phyloP scores from a whole-genome alignment of 1,140 invertebrate genomes.

The Aphaenogaster rudis region DNA sequence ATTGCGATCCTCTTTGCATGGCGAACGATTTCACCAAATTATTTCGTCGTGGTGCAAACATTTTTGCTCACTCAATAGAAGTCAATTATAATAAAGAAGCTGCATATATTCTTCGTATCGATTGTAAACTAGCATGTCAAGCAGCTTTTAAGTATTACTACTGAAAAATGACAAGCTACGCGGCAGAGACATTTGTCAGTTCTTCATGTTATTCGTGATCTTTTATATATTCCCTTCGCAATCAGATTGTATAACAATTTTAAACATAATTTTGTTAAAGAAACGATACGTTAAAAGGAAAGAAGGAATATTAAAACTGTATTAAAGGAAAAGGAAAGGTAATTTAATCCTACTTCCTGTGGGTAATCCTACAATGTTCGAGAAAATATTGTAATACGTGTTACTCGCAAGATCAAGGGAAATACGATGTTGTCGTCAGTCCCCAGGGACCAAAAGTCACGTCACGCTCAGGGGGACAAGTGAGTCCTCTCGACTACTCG shows the following conservation, averaged over 20 bases:
- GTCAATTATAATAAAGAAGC: constrained; percentile 65
- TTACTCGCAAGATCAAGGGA: not conserved
- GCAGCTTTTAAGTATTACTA: constrained; percentile 2
- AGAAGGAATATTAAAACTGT: not conserved
- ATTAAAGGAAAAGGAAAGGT: not conserved
- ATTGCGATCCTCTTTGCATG: constrained; percentile 40
- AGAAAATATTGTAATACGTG: constrained; percentile 17
- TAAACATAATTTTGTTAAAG: not conserved
- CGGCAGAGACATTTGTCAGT: not conserved
- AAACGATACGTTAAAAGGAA: not conserved
- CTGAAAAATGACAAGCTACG: not conserved
- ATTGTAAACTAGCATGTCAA: constrained; percentile 70
- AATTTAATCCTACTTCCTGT: constrained; percentile 2
- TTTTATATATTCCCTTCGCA: not conserved
- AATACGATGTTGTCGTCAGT: constrained; percentile 2
- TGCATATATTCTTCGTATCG: not conserved
- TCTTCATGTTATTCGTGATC: not conserved
- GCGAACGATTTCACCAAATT: constrained; percentile 61
- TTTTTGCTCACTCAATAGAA: constrained; percentile 58
- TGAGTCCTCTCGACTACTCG: constrained; percentile 66
- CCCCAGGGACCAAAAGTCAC: constrained; percentile 4
- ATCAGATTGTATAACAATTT: not conserved
- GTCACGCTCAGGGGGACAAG: not conserved
- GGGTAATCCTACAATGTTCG: not conserved
- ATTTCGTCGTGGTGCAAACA: constrained; percentile 40